Evolutionary conservation across 2,888 invertebrate genomes (phyloP).

Genomic region (Ophraella communa): DNA sequence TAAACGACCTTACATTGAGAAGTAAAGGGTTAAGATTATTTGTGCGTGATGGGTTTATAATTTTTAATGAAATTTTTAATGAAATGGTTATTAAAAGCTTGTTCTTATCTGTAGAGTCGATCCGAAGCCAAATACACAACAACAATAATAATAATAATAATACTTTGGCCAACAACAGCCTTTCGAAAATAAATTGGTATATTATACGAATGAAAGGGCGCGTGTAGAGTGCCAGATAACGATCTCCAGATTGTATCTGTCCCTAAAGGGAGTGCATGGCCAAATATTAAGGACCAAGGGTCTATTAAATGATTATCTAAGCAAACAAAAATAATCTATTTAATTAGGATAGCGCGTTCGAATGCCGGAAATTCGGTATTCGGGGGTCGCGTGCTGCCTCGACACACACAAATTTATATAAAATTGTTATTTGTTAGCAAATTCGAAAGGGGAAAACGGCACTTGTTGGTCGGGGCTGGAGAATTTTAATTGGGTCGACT

Average conservation of each 20-base stretch:
- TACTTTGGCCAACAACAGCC: conserved; percentile 17
- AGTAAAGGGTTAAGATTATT: too few relatives aligned
- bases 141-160: background rate
- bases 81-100: background rate
- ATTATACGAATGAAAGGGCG: conserved; percentile 44
- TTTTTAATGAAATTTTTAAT: background rate
- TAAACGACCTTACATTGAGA: too few relatives aligned
- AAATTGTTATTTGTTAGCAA: conserved; percentile 37
- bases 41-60: too few relatives aligned
- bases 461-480: conserved; percentile 8
- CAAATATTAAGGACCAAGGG: conserved; percentile 57
- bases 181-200: conserved; percentile 31
- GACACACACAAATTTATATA: conserved; percentile 23
- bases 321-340: conserved; percentile 63
- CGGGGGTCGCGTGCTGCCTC: conserved; percentile 55
- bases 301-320: conserved; percentile 63
- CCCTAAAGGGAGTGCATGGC: conserved; percentile 55
- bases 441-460: conserved; percentile 23
- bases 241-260: conserved; percentile 50
- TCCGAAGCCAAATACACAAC: conserved; percentile 15
- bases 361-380: conserved; percentile 56
- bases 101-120: conserved; percentile 10
- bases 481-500: background rate
- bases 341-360: conserved; percentile 58
- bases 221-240: conserved; percentile 42